These are phyloP conservation scores for Coendou prehensilis DNA, from an alignment of 2,797 vertebrate genomes.

Conservation along the genomic window DNA sequence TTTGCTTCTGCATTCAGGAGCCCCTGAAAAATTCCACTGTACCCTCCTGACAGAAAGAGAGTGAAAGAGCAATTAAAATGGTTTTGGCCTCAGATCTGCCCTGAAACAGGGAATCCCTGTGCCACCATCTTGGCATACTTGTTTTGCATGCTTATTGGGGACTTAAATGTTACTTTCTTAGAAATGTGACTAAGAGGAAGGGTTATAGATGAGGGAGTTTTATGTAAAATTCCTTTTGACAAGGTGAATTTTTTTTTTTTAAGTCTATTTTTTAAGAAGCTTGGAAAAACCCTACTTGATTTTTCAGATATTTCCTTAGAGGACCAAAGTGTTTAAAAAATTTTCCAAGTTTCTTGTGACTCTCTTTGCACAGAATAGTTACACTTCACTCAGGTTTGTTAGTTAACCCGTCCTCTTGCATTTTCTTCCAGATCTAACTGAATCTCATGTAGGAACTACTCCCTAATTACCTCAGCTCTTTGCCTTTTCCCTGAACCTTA, in stretches of 20 bases:
- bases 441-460: not conserved
- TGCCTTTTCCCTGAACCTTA: conserved; percentile 44
- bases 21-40: not conserved
- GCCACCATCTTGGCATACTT: not conserved
- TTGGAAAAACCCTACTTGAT: conserved; percentile 28
- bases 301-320: conserved; percentile 60
- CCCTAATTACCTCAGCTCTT: not conserved
- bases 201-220: conserved; percentile 38
- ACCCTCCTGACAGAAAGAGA: not conserved
- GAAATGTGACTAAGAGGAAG: conserved; percentile 59
- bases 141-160: conserved; percentile 17
- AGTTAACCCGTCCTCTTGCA: not conserved
- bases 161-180: conserved; percentile 38
- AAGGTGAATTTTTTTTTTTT: conserved; percentile 41
- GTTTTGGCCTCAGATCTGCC: not conserved
- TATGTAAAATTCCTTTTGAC: conserved; percentile 51
- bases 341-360: not conserved
- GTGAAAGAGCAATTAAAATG: not conserved
- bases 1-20: not conserved
- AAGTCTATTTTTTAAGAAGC: conserved; percentile 65
- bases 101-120: not conserved
- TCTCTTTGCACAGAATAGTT: conserved; percentile 9
- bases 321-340: conserved; percentile 9
- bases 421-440: conserved; percentile 16
- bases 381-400: conserved; percentile 6